Evolutionary conservation across 2,113 vertebrate genomes (phyloP).

Genomic region (Regulus satrapa): DNA sequence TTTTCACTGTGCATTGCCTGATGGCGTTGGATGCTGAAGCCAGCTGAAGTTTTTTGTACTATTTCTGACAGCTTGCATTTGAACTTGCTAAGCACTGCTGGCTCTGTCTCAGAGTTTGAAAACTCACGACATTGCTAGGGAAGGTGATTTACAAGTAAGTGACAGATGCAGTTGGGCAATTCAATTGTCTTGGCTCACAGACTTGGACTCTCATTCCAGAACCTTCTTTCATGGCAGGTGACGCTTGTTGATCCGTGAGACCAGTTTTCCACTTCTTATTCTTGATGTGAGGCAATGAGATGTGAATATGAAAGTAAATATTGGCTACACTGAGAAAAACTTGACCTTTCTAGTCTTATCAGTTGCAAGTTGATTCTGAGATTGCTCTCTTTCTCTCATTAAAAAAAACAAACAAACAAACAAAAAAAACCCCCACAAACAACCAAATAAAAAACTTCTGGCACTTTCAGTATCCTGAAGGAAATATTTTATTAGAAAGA

Average conservation of each 20-base stretch:
- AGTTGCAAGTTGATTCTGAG: conserved; percentile 15
- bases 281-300: conserved; percentile 31
- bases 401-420: too few relatives aligned
- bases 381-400: background rate
- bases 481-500: conserved; percentile 39
- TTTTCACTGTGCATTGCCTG: background rate
- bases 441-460: background rate
- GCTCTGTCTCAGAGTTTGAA: background rate
- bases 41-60: background rate
- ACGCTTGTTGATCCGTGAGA: background rate
- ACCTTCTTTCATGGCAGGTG: background rate
- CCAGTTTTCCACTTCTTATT: conserved; percentile 26
- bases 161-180: background rate
- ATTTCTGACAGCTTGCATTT: background rate
- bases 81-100: background rate
- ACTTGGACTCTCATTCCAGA: background rate
- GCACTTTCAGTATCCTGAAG: background rate
- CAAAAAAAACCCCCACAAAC: too few relatives aligned
- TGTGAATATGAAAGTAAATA: conserved; percentile 54
- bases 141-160: conserved; percentile 4
- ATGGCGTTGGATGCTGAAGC: background rate
- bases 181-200: background rate
- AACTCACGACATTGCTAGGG: background rate
- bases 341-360: conserved; percentile 49
- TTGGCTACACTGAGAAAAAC: background rate